phyloP scores from a whole-genome alignment of 2,113 vertebrate species.

The Muntiacus muntjak region DNA sequence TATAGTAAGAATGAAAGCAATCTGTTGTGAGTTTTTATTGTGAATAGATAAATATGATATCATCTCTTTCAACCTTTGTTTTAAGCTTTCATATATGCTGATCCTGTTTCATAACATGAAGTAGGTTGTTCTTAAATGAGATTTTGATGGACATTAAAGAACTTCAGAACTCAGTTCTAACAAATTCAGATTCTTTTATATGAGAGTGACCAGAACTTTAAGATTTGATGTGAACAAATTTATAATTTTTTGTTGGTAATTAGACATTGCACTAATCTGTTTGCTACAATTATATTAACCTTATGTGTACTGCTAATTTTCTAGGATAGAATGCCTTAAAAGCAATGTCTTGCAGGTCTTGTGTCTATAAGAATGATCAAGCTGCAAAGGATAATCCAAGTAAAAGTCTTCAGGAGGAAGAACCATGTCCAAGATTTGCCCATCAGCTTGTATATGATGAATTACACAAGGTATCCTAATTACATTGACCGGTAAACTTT shows the following conservation, averaged over 20 bases:
- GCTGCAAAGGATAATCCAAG: constrained; percentile 94
- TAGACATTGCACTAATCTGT: background rate
- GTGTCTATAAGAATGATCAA: constrained; percentile 99
- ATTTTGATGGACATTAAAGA: background rate
- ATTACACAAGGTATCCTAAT: constrained; percentile 91
- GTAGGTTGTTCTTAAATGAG: background rate
- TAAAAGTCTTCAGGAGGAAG: constrained; percentile 96
- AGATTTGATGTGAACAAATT: background rate
- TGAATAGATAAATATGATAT: background rate
- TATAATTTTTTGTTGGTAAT: background rate
- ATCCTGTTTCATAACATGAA: background rate
- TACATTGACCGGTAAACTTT: background rate
- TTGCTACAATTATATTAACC: background rate
- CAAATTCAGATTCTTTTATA: background rate
- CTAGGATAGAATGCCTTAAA: constrained; percentile 8
- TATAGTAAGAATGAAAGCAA: background rate
- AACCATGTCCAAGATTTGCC: constrained; percentile 98
- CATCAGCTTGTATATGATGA: constrained; percentile 99
- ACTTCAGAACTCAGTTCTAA: constrained; percentile 1
- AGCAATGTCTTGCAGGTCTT: constrained; percentile 87
- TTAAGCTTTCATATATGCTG: background rate
- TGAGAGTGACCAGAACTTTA: background rate
- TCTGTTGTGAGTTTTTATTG: background rate
- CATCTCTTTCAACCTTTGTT: background rate
- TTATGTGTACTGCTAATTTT: background rate